Evolutionary conservation across 2,113 vertebrate genomes (phyloP).

Genomic region (Suncus etruscus): DNA sequence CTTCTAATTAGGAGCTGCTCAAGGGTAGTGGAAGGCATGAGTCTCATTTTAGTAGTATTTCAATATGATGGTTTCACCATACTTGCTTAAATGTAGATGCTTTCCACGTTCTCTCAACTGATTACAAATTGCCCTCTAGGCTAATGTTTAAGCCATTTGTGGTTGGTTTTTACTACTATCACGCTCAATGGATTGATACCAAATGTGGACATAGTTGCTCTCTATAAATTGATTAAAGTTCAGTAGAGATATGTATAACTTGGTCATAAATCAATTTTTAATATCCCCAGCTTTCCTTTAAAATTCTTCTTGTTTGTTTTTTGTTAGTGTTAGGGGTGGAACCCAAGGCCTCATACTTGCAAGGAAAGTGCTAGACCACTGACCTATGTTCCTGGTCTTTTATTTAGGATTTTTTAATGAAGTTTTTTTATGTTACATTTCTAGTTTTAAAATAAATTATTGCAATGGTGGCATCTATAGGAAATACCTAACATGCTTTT

Average conservation of each 20-base stretch:
- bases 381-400: too few species aligned
- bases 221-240: neutral
- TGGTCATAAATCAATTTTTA: neutral
- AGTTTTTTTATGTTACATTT: slow-evolving; percentile 4
- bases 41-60: neutral
- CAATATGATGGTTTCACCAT: neutral
- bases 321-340: too few species aligned
- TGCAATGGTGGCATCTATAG: neutral
- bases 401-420: neutral
- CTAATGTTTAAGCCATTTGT: neutral
- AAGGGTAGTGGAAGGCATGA: too few species aligned
- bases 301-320: neutral
- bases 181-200: neutral
- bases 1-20: too few species aligned
- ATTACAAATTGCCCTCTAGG: neutral
- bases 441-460: slow-evolving; percentile 53
- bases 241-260: neutral
- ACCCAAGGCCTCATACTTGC: too few species aligned
- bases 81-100: neutral
- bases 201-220: neutral
- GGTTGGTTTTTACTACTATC: neutral
- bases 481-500: neutral
- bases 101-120: neutral
- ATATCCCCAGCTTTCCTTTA: neutral
- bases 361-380: too few species aligned